phyloP scores from a whole-genome alignment of 2,113 vertebrate species.

The Chamaea fasciata region DNA sequence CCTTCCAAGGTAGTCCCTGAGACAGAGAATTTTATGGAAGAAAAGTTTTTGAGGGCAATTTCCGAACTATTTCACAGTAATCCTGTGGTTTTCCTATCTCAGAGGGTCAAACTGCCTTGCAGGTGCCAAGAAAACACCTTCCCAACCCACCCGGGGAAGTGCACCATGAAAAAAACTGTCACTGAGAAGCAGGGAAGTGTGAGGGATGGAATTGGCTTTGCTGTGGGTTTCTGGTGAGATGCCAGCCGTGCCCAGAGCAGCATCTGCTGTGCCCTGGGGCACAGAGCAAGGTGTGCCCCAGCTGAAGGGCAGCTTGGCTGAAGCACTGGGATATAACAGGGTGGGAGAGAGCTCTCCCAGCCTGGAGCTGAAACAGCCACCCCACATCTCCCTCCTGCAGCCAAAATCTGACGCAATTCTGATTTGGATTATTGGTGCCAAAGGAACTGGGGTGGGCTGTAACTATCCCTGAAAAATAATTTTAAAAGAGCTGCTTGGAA shows the following conservation, averaged over 20 bases:
- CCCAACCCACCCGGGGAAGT: not conserved
- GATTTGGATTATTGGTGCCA: not conserved
- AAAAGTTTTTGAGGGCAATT: not conserved
- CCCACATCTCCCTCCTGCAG: not conserved
- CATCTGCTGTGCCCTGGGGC: not conserved
- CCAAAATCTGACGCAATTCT: slow-evolving; percentile 45
- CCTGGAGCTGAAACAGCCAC: not conserved
- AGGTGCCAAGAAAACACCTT: not conserved
- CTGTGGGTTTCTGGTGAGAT: not conserved
- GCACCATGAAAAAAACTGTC: no score
- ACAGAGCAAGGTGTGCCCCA: fast-evolving
- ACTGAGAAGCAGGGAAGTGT: no score
- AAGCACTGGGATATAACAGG: not conserved
- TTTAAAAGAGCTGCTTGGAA: not conserved
- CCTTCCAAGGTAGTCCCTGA: not conserved
- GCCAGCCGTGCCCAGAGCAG: not conserved
- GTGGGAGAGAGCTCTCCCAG: not conserved
- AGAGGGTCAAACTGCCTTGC: not conserved
- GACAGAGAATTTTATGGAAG: not conserved
- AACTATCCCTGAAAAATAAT: not conserved
- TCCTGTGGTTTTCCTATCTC: not conserved
- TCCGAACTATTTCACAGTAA: not conserved
- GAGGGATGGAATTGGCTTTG: not conserved
- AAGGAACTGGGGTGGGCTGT: not conserved
- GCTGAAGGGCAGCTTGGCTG: not conserved